Conservation (phyloP, 2,888 invertebrate genomes). For the Volucella inanis region DNA sequence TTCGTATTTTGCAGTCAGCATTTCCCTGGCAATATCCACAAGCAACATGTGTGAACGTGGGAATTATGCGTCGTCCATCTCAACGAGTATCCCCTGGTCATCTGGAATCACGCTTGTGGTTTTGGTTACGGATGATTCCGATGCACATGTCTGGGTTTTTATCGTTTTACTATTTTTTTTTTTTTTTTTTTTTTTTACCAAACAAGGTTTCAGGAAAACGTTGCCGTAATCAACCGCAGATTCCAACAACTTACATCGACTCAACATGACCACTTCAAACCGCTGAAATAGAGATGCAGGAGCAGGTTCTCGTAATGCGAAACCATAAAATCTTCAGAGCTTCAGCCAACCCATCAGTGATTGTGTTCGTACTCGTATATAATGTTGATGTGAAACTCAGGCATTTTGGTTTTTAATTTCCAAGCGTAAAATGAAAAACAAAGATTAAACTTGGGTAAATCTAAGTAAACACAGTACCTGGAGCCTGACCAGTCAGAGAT, state of each 20-base stretch:
- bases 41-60: too few relatives aligned
- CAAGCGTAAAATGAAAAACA: conserved; percentile 1
- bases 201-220: conserved; percentile 7
- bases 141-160: conserved; percentile 25
- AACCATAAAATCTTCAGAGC: conserved; percentile 13
- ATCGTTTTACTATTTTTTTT: background rate
- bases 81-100: conserved; percentile 29
- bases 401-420: conserved; percentile 9
- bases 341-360: background rate
- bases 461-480: too few relatives aligned
- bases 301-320: conserved; percentile 6
- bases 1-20: too few relatives aligned
- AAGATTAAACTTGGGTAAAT: conserved; percentile 1
- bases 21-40: too few relatives aligned
- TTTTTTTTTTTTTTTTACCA: background rate
- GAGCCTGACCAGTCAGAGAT: conserved; percentile 1
- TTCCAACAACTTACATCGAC: background rate
- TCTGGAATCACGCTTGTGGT: conserved; percentile 21
- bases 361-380: conserved; percentile 11
- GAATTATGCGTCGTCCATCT: conserved; percentile 17
- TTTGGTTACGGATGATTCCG: conserved; percentile 24
- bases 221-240: conserved; percentile 22
- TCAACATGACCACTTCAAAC: conserved; percentile 19
- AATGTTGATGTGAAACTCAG: conserved; percentile 2
- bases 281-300: conserved; percentile 40